These are phyloP conservation scores for Centroberyx gerrardi DNA, from an alignment of 2,797 vertebrate species.

Conservation along the genomic window DNA sequence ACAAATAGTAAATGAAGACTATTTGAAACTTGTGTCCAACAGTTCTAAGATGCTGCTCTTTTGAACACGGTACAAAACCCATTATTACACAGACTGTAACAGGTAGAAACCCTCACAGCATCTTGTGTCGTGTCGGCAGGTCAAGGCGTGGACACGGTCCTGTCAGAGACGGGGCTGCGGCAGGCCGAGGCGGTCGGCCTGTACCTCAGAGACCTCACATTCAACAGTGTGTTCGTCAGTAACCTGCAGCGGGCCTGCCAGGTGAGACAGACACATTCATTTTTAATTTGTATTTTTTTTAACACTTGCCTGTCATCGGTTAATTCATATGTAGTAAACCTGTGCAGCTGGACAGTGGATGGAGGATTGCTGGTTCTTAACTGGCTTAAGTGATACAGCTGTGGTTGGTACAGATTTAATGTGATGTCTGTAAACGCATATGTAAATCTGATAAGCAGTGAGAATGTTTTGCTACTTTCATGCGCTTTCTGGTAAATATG, in stretches of 20 bases:
- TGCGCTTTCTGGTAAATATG: too few relatives aligned
- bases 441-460: neutral
- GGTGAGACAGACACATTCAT: conserved; percentile 73
- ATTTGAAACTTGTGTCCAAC: too few relatives aligned
- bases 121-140: conserved; percentile 51
- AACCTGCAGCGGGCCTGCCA: conserved; percentile 93
- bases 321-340: too few relatives aligned
- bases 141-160: conserved; percentile 72
- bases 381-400: too few relatives aligned
- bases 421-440: neutral
- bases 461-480: neutral
- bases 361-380: too few relatives aligned
- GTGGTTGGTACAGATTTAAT: too few relatives aligned
- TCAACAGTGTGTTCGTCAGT: conserved; percentile 91
- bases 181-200: conserved; percentile 91
- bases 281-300: neutral
- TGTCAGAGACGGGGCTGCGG: conserved; percentile 84
- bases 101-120: neutral
- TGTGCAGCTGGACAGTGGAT: too few relatives aligned
- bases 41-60: too few relatives aligned
- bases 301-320: too few relatives aligned
- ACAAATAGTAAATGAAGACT: too few relatives aligned
- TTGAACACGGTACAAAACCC: neutral
- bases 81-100: neutral
- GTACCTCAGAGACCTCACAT: conserved; percentile 88